phyloP scores from a whole-genome alignment of 2,113 vertebrate genomes.

The Addax nasomaculatus region DNA sequence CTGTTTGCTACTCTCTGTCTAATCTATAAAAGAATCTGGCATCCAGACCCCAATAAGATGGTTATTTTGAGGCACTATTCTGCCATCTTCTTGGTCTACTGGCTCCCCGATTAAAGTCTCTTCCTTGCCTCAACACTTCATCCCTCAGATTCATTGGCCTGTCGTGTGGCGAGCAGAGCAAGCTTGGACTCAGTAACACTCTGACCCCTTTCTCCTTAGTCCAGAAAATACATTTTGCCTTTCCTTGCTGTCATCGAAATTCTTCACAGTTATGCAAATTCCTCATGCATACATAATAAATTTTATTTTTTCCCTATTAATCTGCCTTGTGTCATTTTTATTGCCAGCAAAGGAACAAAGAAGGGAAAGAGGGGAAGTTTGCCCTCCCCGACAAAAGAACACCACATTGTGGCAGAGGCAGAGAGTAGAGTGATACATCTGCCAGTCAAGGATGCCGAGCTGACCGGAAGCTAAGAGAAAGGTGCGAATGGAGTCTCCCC shows the following conservation, averaged over 20 bases:
- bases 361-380: neutral
- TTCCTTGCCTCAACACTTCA: neutral
- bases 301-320: neutral
- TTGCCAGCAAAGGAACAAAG: neutral
- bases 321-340: neutral
- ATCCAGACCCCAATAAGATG: neutral
- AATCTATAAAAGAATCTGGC: neutral
- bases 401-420: neutral
- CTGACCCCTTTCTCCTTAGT: neutral
- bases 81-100: neutral
- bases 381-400: neutral
- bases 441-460: neutral
- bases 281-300: neutral
- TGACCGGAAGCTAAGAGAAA: neutral
- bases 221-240: neutral
- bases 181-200: neutral
- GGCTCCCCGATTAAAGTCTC: neutral
- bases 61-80: neutral
- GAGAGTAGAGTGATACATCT: neutral
- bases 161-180: rapidly evolving
- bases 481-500: neutral
- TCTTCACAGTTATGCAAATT: neutral
- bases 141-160: neutral
- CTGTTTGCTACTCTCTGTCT: neutral
- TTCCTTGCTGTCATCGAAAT: neutral